phyloP scores from a whole-genome alignment of 2,888 invertebrate genomes.

The Schrankia costaestrigalis region DNA sequence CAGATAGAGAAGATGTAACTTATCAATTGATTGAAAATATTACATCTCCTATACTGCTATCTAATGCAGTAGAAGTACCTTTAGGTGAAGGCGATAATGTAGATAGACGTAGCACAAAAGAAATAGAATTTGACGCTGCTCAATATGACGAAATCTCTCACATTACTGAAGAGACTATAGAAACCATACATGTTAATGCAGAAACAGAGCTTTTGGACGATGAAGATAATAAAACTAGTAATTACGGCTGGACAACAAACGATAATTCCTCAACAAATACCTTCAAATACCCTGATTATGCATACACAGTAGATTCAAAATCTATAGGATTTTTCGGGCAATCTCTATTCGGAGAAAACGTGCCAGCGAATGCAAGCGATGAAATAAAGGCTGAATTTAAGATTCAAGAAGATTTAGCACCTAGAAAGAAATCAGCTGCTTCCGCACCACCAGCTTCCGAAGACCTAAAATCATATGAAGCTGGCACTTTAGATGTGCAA shows the following conservation, averaged over 20 bases:
- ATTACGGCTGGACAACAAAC: constrained; percentile 52
- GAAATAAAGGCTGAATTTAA: constrained; percentile 61
- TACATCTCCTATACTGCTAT: constrained; percentile 63
- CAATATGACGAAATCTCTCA: constrained; percentile 54
- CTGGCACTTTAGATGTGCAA: constrained; percentile 60
- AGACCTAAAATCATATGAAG: constrained; percentile 60
- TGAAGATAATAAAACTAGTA: constrained; percentile 22
- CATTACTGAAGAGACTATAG: constrained; percentile 61
- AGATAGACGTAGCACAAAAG: no score
- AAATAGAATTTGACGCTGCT: constrained; percentile 35
- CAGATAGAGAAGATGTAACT: constrained; percentile 52
- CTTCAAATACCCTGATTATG: constrained; percentile 36
- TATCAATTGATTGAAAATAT: constrained; percentile 67
- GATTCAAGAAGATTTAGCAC: constrained; percentile 47
- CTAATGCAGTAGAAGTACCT: constrained; percentile 59
- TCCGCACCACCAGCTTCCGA: constrained; percentile 60
- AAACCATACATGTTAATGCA: constrained; percentile 57
- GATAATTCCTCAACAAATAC: constrained; percentile 13
- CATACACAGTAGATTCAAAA: constrained; percentile 41
- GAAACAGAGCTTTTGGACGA: constrained; percentile 52
- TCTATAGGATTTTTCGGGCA: constrained; percentile 49
- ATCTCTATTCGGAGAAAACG: constrained; percentile 50
- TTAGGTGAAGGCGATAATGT: constrained; percentile 37
- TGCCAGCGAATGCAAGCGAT: constrained; percentile 57
- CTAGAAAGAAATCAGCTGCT: constrained; percentile 50